A percentile compares a stretch with the other conserved stretches of the same genome.
Conservation (phyloP, 37 sponge, comb jelly and placozoan species). For the Mnemiopsis leidyi region DNA sequence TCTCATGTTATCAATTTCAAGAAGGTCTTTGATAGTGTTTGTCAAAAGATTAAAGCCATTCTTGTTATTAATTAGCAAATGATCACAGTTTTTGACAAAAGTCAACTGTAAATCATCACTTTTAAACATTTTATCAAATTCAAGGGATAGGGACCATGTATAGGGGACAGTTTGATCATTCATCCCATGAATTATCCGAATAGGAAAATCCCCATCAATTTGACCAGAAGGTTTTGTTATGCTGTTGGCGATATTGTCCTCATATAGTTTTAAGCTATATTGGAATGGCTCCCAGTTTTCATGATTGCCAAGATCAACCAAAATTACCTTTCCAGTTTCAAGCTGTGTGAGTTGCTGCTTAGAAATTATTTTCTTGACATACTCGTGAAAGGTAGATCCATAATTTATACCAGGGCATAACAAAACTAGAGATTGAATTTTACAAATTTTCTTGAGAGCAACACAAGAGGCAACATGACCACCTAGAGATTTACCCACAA, state of each 20-base stretch:
- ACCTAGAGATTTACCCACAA: not conserved
- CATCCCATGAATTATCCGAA: not conserved
- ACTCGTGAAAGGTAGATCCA: not conserved
- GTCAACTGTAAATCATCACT: not conserved
- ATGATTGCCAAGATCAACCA: not conserved
- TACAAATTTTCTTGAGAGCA: not conserved
- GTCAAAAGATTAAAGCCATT: not conserved
- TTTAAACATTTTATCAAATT: not conserved
- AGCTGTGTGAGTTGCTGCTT: not conserved
- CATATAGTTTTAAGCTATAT: not conserved
- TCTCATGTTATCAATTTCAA: too few species aligned
- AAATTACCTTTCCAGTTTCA: not conserved
- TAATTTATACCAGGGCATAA: not conserved
- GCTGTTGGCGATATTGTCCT: not conserved
- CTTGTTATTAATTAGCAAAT: not conserved
- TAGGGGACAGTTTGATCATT: not conserved
- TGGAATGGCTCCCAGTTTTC: slow-evolving; percentile 1
- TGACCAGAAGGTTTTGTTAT: not conserved
- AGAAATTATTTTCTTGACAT: not conserved
- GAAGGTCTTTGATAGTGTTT: not conserved
- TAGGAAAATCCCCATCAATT: not conserved
- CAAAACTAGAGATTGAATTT: not conserved
- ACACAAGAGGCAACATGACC: not conserved
- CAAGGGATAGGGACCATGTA: not conserved
- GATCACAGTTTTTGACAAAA: not conserved